Evolutionary conservation across 2,888 invertebrate genomes (phyloP).

Genomic region (Hirtodrosophila confusa): DNA sequence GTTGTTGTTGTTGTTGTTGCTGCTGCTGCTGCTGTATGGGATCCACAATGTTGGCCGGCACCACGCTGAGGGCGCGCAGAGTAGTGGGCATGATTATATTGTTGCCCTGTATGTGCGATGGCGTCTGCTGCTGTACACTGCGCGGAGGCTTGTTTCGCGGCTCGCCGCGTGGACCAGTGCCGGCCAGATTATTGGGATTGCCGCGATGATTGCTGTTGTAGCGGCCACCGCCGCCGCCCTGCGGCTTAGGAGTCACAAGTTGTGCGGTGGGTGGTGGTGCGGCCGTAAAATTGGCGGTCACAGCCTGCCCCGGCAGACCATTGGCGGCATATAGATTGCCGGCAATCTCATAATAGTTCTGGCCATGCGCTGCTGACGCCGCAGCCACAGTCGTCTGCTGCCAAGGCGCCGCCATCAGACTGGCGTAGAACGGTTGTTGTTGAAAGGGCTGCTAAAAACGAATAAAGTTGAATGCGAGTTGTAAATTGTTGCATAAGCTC

Average conservation of each 20-base stretch:
- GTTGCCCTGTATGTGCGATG: slow-evolving; percentile 64
- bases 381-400: slow-evolving; percentile 84
- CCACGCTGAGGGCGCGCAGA: slow-evolving; percentile 70
- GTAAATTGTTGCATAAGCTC: too few species aligned
- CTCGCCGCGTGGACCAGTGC: slow-evolving; percentile 69
- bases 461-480: too few species aligned
- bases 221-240: slow-evolving; percentile 71
- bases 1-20: slow-evolving; percentile 63
- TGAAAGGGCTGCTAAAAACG: slow-evolving; percentile 85
- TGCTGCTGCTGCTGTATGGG: slow-evolving; percentile 76
- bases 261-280: slow-evolving; percentile 77
- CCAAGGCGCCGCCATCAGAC: slow-evolving; percentile 86
- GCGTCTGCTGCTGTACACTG: slow-evolving; percentile 55
- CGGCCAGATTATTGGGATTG: slow-evolving; percentile 73
- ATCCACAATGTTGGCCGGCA: slow-evolving; percentile 76
- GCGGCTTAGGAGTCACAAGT: slow-evolving; percentile 72
- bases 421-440: slow-evolving; percentile 88
- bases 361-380: slow-evolving; percentile 84
- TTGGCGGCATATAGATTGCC: slow-evolving; percentile 90
- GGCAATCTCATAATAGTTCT: slow-evolving; percentile 88
- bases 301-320: slow-evolving; percentile 88
- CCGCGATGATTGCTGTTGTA: slow-evolving; percentile 81
- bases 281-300: slow-evolving; percentile 84
- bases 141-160: slow-evolving; percentile 81
- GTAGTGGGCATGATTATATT: slow-evolving; percentile 53